phyloP scores from a whole-genome alignment of 2,113 vertebrate genomes.

The Proteles cristata region DNA sequence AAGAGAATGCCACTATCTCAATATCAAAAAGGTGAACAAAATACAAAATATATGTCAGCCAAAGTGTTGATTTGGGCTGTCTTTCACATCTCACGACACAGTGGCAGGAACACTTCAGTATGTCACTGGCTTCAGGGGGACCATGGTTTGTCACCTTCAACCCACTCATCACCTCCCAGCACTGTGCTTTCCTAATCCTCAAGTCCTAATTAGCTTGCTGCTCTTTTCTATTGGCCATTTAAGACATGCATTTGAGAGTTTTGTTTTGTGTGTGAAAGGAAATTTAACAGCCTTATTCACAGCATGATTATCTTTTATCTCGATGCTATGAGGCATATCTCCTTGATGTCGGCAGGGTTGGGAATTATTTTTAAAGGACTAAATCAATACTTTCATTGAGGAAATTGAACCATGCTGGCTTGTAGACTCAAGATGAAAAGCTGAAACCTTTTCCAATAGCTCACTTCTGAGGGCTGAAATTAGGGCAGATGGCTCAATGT shows the following conservation, averaged over 20 bases:
- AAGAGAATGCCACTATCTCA: background rate
- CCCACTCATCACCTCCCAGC: background rate
- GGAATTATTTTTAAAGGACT: conserved; percentile 72
- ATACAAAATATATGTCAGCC: background rate
- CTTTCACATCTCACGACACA: background rate
- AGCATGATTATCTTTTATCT: conserved; percentile 78
- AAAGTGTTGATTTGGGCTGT: background rate
- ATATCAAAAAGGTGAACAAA: background rate
- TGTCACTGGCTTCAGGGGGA: accelerated
- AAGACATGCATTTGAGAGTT: conserved; percentile 61
- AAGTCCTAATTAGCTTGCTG: background rate
- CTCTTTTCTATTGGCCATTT: background rate
- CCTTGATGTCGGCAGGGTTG: conserved; percentile 52
- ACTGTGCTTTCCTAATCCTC: background rate
- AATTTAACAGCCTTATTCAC: conserved; percentile 58
- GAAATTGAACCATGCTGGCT: conserved; percentile 75
- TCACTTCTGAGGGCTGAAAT: conserved; percentile 75
- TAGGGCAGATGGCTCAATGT: conserved; percentile 80
- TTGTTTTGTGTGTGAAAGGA: conserved; percentile 72
- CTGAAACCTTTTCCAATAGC: conserved; percentile 22
- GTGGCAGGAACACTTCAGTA: background rate
- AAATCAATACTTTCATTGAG: conserved; percentile 74
- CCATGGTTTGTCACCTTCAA: background rate
- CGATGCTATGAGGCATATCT: conserved; percentile 49
- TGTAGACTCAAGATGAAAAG: conserved; percentile 58